Percentiles rank a stretch among this genome's conserved stretches.
Conservation (phyloP, 2,113 vertebrate genomes). For the Machaerirhynchus nigripectus region DNA sequence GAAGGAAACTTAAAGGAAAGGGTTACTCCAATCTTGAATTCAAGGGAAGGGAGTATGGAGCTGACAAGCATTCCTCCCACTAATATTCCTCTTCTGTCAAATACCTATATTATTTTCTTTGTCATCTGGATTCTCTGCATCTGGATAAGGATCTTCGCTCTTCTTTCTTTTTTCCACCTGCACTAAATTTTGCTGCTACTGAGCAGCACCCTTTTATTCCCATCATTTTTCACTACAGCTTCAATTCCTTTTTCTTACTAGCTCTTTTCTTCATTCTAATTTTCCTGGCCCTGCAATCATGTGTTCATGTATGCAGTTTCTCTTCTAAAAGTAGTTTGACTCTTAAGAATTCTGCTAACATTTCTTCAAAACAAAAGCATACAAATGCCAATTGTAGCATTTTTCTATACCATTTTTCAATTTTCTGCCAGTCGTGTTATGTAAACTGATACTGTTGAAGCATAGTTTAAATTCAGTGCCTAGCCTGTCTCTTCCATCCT, state of each 20-base stretch:
- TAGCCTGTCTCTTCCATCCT: neutral
- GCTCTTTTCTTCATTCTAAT: neutral
- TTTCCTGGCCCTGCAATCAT: neutral
- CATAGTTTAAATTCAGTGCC: neutral
- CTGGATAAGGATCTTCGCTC: constrained; percentile 12
- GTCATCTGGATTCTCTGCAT: constrained; percentile 43
- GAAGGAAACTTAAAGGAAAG: neutral
- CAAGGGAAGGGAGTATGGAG: neutral
- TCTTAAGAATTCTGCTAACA: neutral
- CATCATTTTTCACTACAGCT: neutral
- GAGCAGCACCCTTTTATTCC: neutral
- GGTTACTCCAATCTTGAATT: neutral
- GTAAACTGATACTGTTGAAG: neutral
- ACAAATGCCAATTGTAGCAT: neutral
- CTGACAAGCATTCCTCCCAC: constrained; percentile 48
- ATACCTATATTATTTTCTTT: constrained; percentile 52
- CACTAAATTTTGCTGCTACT: constrained; percentile 5
- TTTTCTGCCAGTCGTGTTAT: neutral
- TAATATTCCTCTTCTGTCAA: constrained; percentile 48
- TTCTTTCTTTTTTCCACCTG: neutral
- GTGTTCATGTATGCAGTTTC: neutral
- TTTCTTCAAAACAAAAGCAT: neutral
- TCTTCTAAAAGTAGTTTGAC: neutral
- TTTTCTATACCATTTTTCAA: neutral
- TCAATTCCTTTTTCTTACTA: neutral